Conservation (phyloP, 2,797 vertebrate species). For the Lepilemur septentrionalis region DNA sequence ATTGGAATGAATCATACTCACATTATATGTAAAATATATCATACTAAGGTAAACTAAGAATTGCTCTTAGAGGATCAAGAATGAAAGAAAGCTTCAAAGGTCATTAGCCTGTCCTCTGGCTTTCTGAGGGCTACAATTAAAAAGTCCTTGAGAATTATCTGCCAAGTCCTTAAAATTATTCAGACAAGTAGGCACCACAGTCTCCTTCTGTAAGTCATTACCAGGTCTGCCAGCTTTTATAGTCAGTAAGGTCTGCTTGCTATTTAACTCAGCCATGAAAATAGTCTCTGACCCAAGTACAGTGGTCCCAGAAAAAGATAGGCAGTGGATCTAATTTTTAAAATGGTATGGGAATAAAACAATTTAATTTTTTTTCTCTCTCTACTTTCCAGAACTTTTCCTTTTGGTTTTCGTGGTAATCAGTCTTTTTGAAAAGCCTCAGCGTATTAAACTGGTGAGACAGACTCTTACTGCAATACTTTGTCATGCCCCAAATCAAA, state of each 20-base stretch:
- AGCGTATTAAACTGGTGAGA: conserved; percentile 29
- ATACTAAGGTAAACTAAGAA: conserved; percentile 61
- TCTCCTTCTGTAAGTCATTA: conserved; percentile 73
- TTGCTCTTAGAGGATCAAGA: conserved; percentile 36
- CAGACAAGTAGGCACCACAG: conserved; percentile 74
- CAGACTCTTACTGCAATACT: neutral
- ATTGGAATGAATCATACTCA: conserved; percentile 74
- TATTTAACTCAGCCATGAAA: conserved; percentile 70
- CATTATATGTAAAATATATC: conserved; percentile 63
- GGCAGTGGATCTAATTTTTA: conserved; percentile 47
- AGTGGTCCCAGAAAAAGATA: conserved; percentile 44
- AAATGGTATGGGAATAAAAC: conserved; percentile 44
- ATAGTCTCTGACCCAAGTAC: conserved; percentile 38
- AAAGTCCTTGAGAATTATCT: conserved; percentile 69
- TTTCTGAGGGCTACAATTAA: conserved; percentile 72
- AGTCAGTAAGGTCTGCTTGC: conserved; percentile 60
- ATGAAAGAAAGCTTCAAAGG: conserved; percentile 44
- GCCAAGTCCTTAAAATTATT: conserved; percentile 71
- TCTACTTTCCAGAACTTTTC: conserved; percentile 12
- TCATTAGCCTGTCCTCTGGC: conserved; percentile 54
- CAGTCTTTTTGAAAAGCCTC: conserved; percentile 25
- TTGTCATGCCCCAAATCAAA: neutral
- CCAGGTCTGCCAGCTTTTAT: conserved; percentile 65
- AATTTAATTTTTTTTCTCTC: neutral
- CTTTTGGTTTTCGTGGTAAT: conserved; percentile 31